Evolutionary conservation across 2,113 vertebrate species (phyloP).

Genomic region (Tinamus guttatus): DNA sequence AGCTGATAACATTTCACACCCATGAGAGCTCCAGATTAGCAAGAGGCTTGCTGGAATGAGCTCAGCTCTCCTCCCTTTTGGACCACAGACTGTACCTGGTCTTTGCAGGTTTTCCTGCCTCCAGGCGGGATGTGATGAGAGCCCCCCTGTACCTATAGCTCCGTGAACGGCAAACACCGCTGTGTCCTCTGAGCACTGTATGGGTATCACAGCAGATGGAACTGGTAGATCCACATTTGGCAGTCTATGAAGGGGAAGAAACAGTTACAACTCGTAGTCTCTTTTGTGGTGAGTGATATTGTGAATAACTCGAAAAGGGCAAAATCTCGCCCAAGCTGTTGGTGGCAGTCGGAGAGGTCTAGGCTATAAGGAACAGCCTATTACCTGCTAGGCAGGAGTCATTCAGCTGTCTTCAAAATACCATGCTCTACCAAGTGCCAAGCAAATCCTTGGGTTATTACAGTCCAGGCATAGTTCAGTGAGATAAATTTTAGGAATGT

Average conservation of each 20-base stretch:
- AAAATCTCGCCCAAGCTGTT: background rate
- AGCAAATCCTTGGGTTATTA: background rate
- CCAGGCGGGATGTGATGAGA: background rate
- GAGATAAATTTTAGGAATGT: background rate
- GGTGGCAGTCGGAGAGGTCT: background rate
- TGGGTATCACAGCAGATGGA: background rate
- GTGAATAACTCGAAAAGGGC: background rate
- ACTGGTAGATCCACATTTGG: background rate
- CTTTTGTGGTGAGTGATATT: background rate
- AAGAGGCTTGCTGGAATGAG: conserved; percentile 56
- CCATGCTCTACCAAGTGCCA: background rate
- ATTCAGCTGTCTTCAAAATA: background rate
- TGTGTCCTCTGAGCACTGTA: fast-evolving
- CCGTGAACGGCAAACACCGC: background rate
- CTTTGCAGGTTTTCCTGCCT: background rate
- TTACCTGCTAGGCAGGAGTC: background rate
- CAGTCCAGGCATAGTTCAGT: background rate
- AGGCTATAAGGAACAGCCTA: background rate
- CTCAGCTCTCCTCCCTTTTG: background rate
- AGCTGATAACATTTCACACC: conserved; percentile 72
- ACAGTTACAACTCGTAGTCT: background rate
- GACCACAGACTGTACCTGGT: conserved; percentile 15
- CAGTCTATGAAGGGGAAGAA: background rate
- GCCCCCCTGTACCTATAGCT: conserved; percentile 23
- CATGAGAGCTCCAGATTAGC: conserved; percentile 56